Conservation (phyloP, 2,113 vertebrate genomes). For the Grammomys dolichurus region DNA sequence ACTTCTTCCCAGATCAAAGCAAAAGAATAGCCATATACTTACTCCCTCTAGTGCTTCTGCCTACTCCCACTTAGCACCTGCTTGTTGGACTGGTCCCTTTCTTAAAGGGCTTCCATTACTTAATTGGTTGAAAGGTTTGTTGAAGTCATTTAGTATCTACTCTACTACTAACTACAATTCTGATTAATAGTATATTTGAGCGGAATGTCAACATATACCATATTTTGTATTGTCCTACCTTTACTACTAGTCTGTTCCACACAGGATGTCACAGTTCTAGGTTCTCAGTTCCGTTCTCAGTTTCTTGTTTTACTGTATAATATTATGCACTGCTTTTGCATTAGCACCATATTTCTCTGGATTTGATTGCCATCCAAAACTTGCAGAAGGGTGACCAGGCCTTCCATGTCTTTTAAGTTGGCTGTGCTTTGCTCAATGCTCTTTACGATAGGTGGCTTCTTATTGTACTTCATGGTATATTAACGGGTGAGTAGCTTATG, state of each 20-base stretch:
- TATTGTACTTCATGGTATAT: background rate
- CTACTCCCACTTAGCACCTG: too few relatives aligned
- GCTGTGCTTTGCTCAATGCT: background rate
- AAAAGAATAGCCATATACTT: background rate
- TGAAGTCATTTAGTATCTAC: background rate
- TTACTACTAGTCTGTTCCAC: background rate
- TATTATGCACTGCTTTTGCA: background rate
- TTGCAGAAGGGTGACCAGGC: background rate
- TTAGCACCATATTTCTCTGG: background rate
- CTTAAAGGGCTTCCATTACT: background rate
- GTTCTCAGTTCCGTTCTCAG: background rate
- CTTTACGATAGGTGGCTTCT: background rate
- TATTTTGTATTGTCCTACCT: background rate
- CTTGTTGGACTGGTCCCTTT: background rate
- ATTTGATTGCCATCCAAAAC: background rate
- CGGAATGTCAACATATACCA: background rate
- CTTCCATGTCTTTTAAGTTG: background rate
- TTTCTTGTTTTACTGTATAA: background rate
- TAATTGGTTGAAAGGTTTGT: background rate
- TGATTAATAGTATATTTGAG: background rate
- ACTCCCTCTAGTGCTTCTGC: background rate
- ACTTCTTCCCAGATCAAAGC: constrained; percentile 6
- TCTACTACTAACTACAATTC: background rate
- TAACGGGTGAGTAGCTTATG: background rate
- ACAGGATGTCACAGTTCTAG: background rate